Evolutionary conservation across 2,888 invertebrate genomes (phyloP), one percentile per base, ranked within the genome.

Genomic region (Harpalus rufipes): DNA sequence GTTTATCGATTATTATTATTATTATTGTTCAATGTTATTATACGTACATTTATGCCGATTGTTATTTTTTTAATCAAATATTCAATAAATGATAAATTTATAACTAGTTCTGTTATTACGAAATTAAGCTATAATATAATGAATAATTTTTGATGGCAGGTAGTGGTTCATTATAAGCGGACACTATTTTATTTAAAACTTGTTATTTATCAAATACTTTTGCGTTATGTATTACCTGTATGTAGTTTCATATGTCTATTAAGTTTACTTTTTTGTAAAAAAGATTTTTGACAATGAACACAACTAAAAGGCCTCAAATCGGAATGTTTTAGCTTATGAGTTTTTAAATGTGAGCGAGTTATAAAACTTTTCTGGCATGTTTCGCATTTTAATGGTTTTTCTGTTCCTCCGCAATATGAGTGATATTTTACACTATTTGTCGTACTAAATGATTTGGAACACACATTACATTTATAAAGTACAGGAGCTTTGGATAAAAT

Each of bases 201-300:
- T 8, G 44, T 51, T 51, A 12, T 51, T 51, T 51, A 51, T 3
- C 44, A 51, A 51, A 3, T 51, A 12, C 8, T 12, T 12, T 12
- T 51, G 12, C 4, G 32, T 32, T 32, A 32, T 32, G 32, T 32
- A 32, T 68, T 65, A 51, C 93, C 91, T 5, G 92, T 92, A 88
- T 96, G 96, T 84, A 93, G 92, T n/a, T 93, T 90, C 90, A 94
- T 93, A 88, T 96, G 96, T 63, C 96, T 92, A 86, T 94, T 94
- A 56, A 96, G 91, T 89, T 96, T 95, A 61, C 94, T 93, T 89
- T 92, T 93, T 87, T 95, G 95, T 51, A 93, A 93, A 90, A 96
- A 96, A 39, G 93, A 92, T 89, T 95, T 95, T 0, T 92, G 92
- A 87, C 96, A 96, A 0, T 92, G 89, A 12, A 92, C 92, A 87